Evolutionary conservation across 2,113 vertebrate species (phyloP).

Genomic region (Microtus montanus): DNA sequence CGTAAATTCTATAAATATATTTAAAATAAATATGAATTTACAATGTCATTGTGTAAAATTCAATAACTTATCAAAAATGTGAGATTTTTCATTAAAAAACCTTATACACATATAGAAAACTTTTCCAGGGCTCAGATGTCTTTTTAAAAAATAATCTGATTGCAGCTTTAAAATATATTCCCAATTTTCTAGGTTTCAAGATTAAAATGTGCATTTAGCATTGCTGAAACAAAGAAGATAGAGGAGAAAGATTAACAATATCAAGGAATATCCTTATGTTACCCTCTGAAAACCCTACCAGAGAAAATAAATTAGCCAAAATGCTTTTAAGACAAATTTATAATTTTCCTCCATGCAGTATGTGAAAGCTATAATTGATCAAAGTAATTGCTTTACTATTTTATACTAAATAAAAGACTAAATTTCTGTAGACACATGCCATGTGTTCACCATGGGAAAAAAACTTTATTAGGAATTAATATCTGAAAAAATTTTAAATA

Average conservation of each 20-base stretch:
- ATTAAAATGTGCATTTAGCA: background rate
- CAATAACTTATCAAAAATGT: conserved; percentile 1
- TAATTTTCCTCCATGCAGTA: background rate
- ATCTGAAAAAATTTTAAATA: background rate
- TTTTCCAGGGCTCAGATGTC: background rate
- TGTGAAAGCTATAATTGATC: background rate
- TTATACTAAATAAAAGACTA: background rate
- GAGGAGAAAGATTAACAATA: background rate
- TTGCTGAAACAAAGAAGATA: background rate
- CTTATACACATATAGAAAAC: background rate
- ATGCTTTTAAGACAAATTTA: background rate
- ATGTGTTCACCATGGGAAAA: background rate
- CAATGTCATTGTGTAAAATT: conserved; percentile 27
- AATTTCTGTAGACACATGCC: background rate
- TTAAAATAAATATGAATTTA: background rate
- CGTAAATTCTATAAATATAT: background rate
- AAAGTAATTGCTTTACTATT: background rate
- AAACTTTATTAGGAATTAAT: background rate
- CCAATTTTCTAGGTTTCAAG: background rate
- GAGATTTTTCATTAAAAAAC: background rate
- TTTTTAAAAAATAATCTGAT: conserved; percentile 40
- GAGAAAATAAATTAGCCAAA: background rate
- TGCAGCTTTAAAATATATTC: background rate
- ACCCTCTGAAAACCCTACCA: background rate
- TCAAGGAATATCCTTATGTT: background rate